Percentiles rank a stretch among this genome's conserved stretches.
Conservation (phyloP, 2,113 vertebrate species). For the Monarcha castaneiventris region DNA sequence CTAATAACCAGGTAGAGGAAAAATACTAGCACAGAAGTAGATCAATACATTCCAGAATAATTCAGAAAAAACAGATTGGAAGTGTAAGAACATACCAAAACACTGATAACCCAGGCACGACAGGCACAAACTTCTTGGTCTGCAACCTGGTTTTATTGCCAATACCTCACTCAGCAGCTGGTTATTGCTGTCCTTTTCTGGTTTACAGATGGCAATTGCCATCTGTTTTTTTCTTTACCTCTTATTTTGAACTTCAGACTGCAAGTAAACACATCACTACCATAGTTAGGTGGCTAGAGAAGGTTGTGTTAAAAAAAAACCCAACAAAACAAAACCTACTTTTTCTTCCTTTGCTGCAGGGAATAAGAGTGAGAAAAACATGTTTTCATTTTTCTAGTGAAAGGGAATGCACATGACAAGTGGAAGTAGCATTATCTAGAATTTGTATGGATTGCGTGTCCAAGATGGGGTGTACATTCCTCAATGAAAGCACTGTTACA, state of each 20-base stretch:
- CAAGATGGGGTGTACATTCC: not conserved
- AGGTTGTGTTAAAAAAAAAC: not conserved
- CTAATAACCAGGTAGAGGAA: not conserved
- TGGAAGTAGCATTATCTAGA: not conserved
- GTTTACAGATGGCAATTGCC: not conserved
- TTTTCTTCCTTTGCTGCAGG: not conserved
- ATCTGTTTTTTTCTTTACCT: not conserved
- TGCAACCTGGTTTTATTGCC: not conserved
- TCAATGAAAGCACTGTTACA: not conserved
- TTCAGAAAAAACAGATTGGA: not conserved
- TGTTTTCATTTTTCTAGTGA: not conserved
- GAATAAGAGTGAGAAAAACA: not conserved
- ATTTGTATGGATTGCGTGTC: not conserved
- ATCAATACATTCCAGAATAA: not conserved
- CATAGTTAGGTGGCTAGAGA: not conserved
- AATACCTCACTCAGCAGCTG: not conserved
- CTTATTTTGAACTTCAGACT: not conserved
- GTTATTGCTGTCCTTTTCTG: not conserved
- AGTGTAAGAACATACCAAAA: not conserved
- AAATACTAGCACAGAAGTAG: not conserved
- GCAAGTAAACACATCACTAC: not conserved
- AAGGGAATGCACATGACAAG: not conserved
- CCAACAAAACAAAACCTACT: not conserved
- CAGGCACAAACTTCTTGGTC: not conserved
- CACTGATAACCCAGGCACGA: not conserved